Evolutionary conservation across 2,797 vertebrate genomes (phyloP), one percentile per base, ranked within the genome.

Genomic region (Rousettus madagascariensis): DNA sequence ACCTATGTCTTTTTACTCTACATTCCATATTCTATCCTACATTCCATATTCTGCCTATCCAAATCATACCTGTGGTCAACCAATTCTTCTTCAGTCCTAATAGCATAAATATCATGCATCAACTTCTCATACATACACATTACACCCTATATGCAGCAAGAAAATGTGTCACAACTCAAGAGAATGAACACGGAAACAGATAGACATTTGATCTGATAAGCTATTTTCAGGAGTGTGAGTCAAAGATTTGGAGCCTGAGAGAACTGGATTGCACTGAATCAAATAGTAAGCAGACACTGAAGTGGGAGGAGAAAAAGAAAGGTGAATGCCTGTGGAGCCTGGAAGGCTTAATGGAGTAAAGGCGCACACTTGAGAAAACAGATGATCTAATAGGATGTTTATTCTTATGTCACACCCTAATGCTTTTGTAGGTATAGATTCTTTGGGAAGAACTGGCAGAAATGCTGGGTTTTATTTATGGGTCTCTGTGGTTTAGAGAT

Each of bases 271-370:
- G 1, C 5, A 10, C 19, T 55, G 57, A 91, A 49, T 51, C 11
- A 20, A 87, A 84, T 8, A 68, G 12, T 8, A 71, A 78, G 36
- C 7, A 53, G 63, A 65, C 20, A 12, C 2, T 59, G 36, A 36
- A 72, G 0, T 17, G 2, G 20, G 20, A 33, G 3, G 7, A 20
- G 3, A 24, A 53, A 1, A 41, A 63, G 0, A 16, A 43, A 8
- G 3, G 30, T 26, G 41, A 28, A 5, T 15, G 6, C 38, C 12
- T 46, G 11, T 4, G 33, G 41, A 75, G 38, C 6, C 33, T 49
- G 15, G 41, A 46, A 11, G 7, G 11, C 22, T 72, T 49, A 86
- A 55, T 11, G 16, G 51, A 61, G 1, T 65, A 51, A 57, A 41
- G 22, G 15, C 13, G 83, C 46, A 41, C 9, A 41, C 30, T 63